phyloP scores from a whole-genome alignment of 2,797 vertebrate species.

The Protosalanx chinensis region DNA sequence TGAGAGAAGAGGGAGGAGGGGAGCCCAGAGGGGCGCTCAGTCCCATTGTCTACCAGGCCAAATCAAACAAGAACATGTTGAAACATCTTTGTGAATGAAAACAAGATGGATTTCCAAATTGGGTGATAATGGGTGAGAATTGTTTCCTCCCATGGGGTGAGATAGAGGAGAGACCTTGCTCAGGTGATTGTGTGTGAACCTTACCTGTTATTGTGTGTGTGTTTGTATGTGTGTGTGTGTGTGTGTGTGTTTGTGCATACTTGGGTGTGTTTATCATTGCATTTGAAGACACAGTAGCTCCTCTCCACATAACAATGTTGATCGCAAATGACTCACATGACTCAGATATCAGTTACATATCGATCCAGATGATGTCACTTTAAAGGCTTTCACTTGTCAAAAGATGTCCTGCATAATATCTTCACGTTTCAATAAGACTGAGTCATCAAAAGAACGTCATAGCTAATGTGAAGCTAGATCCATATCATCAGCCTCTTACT shows the following conservation, averaged over 20 bases:
- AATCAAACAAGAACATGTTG: slow-evolving; percentile 40
- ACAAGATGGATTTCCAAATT: slow-evolving; percentile 28
- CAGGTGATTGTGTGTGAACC: not conserved
- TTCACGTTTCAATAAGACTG: slow-evolving; percentile 46
- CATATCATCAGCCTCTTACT: slow-evolving; percentile 26
- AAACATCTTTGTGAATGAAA: slow-evolving; percentile 28
- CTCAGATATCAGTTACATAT: not conserved
- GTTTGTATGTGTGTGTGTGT: not conserved
- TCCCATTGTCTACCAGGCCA: slow-evolving; percentile 4
- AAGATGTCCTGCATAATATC: slow-evolving; percentile 43
- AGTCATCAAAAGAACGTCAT: slow-evolving; percentile 43
- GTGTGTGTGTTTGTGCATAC: not conserved
- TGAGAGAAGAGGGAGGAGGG: slow-evolving; percentile 21
- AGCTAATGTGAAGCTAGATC: slow-evolving; percentile 43
- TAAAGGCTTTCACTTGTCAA: slow-evolving; percentile 8
- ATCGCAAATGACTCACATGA: not conserved
- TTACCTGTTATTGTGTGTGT: not conserved
- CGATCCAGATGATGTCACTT: not conserved
- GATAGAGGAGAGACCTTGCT: not conserved
- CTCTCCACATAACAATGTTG: not conserved
- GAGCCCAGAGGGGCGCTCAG: slow-evolving; percentile 38
- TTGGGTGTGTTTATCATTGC: not conserved
- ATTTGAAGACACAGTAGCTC: not conserved
- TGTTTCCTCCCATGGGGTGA: slow-evolving; percentile 36
- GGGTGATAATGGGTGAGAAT: slow-evolving; percentile 28